Evolutionary conservation across 2,888 invertebrate species (phyloP).

Genomic region (Diloba caeruleocephala): DNA sequence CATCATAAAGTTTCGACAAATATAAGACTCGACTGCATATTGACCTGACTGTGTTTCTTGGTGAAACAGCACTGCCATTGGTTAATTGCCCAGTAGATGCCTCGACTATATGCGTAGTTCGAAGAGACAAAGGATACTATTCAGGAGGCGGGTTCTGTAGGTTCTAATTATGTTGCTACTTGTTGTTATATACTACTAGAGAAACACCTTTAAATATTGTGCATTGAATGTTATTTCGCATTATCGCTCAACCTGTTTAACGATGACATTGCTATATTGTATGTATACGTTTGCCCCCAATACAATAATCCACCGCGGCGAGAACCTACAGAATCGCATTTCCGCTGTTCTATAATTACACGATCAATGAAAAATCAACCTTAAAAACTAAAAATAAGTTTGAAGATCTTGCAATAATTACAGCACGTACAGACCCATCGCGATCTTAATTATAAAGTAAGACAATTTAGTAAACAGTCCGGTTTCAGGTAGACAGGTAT

Average conservation of each 20-base stretch:
- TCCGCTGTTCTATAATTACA: constrained; percentile 20
- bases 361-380: constrained; percentile 44
- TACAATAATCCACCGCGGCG: constrained; percentile 12
- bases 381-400: constrained; percentile 39
- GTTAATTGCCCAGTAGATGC: not conserved
- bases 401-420: constrained; percentile 26
- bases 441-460: constrained; percentile 20
- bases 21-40: not conserved
- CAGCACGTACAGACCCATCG: constrained; percentile 18
- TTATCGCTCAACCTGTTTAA: too few species aligned
- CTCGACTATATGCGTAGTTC: too few species aligned
- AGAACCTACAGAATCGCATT: constrained; percentile 10
- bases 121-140: not conserved
- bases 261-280: not conserved
- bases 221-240: not conserved
- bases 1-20: constrained; percentile 7
- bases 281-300: constrained; percentile 3
- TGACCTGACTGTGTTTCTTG: not conserved
- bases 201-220: not conserved
- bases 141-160: not conserved
- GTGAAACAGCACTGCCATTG: not conserved
- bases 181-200: not conserved
- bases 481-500: constrained; percentile 23
- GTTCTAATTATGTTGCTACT: not conserved
- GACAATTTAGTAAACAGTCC: constrained; percentile 41